phyloP scores from a whole-genome alignment of 2,888 invertebrate genomes.

The Parnassius orleans region DNA sequence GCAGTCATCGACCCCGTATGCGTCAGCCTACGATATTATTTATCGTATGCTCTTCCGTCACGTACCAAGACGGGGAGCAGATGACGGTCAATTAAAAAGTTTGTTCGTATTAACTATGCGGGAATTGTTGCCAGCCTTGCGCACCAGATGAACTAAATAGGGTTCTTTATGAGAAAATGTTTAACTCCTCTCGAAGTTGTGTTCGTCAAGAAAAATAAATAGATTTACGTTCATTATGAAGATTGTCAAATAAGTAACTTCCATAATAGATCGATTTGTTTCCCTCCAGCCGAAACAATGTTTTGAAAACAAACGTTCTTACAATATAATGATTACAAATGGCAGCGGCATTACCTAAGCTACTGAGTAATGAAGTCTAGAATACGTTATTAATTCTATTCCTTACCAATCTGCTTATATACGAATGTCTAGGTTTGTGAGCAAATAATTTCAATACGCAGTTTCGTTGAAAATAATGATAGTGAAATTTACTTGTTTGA shows the following conservation, averaged over 20 bases:
- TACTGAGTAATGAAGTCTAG: conserved; percentile 15
- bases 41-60: conserved; percentile 54
- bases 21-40: conserved; percentile 66
- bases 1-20: conserved; percentile 73
- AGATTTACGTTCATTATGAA: not conserved
- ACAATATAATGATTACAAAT: conserved; percentile 19
- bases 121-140: conserved; percentile 60
- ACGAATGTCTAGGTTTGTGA: conserved; percentile 8
- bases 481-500: not conserved
- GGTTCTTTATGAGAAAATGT: conserved; percentile 50
- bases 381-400: conserved; percentile 17
- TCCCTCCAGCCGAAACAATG: conserved; percentile 4
- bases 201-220: not conserved
- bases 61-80: conserved; percentile 59
- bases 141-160: conserved; percentile 69
- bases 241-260: not conserved
- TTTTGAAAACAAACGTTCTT: conserved; percentile 25
- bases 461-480: conserved; percentile 3
- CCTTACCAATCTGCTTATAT: conserved; percentile 5
- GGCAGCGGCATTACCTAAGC: conserved; percentile 8
- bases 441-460: conserved; percentile 19
- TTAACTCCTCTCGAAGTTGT: conserved; percentile 25
- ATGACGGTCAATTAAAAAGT: conserved; percentile 79
- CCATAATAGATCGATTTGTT: conserved; percentile 2
- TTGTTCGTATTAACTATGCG: conserved; percentile 73